Evolutionary conservation across 2,888 invertebrate genomes (phyloP).

Genomic region (Sminthurides aquaticus): DNA sequence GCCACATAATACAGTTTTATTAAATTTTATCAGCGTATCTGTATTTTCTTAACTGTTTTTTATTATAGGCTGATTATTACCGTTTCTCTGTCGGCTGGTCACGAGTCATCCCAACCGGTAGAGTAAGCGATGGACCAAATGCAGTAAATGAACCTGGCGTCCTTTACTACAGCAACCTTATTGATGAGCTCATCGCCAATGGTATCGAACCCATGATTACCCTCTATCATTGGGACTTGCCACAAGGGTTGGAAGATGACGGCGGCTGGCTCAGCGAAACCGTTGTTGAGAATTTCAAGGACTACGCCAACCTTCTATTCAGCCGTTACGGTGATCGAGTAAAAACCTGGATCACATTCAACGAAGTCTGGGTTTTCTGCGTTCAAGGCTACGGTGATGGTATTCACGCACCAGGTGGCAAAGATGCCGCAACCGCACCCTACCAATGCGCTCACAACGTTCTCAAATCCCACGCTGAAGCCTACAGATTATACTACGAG

Average conservation of each 20-base stretch:
- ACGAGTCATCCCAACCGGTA: conserved; percentile 48
- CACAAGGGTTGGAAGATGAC: conserved; percentile 48
- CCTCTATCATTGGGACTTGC: conserved; percentile 53
- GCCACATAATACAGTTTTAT: neutral
- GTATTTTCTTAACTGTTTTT: neutral
- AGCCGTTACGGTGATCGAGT: conserved; percentile 31
- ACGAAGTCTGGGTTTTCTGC: conserved; percentile 32
- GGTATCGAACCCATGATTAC: conserved; percentile 34
- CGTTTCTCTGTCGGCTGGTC: conserved; percentile 50
- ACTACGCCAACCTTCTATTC: conserved; percentile 25
- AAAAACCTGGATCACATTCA: conserved; percentile 28
- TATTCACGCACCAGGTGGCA: conserved; percentile 19
- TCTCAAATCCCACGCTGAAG: conserved; percentile 21
- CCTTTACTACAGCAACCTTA: conserved; percentile 31
- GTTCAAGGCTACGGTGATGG: conserved; percentile 24
- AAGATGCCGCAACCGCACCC: conserved; percentile 11
- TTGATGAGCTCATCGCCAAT: conserved; percentile 32
- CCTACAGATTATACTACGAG: conserved; percentile 23
- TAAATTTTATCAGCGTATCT: neutral
- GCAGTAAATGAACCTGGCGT: conserved; percentile 27
- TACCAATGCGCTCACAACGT: conserved; percentile 25
- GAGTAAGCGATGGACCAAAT: conserved; percentile 21
- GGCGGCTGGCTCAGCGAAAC: conserved; percentile 42
- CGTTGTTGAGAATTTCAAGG: conserved; percentile 22
- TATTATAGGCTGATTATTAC: conserved; percentile 29